Base-by-base conservation (phyloP, 2,888 invertebrate species). In the Apamea crenata region DNA sequence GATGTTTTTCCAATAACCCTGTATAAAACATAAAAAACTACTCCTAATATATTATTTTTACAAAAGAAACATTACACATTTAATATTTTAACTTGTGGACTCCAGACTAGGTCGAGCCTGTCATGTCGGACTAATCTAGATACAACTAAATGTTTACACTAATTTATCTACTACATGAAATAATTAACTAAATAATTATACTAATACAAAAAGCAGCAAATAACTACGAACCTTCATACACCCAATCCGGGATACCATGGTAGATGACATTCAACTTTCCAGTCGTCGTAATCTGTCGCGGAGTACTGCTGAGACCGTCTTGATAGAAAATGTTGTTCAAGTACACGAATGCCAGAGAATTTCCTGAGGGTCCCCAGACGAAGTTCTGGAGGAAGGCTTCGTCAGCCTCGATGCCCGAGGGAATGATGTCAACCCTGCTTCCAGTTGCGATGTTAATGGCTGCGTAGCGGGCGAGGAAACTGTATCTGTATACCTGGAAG, bases 181-280 rank as follows among this genome's bases (percentile, higher is more conserved):
- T 16, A n/a, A 61, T 16, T 18, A 50, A 50, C 18, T 50, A 8
- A 21, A 53, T 25, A 21, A 53, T 25, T 8, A 56, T 21, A 56
- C 0, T 10, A 21, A 21, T 10, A 56, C 50, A 56, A 25, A 53
- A 56, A 75, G 6, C 36, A 40, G 2, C 16, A 53, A 5, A 47
- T 0, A 80, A 36, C 44, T 53, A 87, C 94, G 90, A 92, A 98
- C 98, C 99, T 97, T 99, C 99, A 95, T 99, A 99, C 1, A 99
- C 98, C 99, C 99, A 99, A 95, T 99, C 99, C 53, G 99, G 98
- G 18, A 99, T 97, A 50, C 99, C 99, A 93, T 99, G 98, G 92
- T 98, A 98, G 75, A 99, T 97, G 16, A 97, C 97, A 56, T 97
- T 97, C 71, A 96, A 95, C 32, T 95, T 91, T 3, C 98, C 98